phyloP scores from a whole-genome alignment of 2,113 vertebrate species.

The Propithecus coquereli region DNA sequence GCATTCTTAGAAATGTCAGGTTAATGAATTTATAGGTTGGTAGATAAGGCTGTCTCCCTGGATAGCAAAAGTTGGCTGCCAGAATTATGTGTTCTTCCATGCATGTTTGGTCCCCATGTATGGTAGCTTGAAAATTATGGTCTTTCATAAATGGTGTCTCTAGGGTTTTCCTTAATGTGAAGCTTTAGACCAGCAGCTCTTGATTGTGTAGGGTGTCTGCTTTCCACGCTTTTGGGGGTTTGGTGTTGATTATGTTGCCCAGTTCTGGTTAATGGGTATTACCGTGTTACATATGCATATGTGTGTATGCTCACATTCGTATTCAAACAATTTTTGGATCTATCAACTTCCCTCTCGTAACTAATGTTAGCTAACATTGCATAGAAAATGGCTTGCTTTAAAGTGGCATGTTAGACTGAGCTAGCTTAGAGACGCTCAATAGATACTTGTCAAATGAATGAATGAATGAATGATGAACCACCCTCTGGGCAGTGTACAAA shows the following conservation, averaged over 20 bases:
- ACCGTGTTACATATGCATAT: background rate
- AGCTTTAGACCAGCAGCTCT: background rate
- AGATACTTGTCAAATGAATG: conserved; percentile 6
- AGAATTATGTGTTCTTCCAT: background rate
- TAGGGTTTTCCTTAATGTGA: background rate
- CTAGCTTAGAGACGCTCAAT: background rate
- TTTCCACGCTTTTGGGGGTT: background rate
- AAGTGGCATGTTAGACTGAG: background rate
- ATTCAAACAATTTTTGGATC: background rate
- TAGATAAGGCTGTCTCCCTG: background rate
- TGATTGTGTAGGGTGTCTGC: background rate
- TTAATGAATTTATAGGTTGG: background rate
- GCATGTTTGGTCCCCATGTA: background rate
- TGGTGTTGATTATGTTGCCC: background rate
- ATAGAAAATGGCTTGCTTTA: background rate
- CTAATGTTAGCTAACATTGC: background rate
- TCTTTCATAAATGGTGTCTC: background rate
- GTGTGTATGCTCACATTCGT: background rate
- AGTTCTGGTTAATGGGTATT: background rate
- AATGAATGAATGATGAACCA: background rate
- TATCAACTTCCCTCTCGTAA: background rate
- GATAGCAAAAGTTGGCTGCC: background rate
- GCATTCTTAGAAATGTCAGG: conserved; percentile 1
- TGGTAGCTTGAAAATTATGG: background rate
- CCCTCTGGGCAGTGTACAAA: background rate